A percentile compares a stretch with the other conserved stretches of the same genome.
Conservation (phyloP, 2,797 vertebrate species). For the Gallinago nigripennis region DNA sequence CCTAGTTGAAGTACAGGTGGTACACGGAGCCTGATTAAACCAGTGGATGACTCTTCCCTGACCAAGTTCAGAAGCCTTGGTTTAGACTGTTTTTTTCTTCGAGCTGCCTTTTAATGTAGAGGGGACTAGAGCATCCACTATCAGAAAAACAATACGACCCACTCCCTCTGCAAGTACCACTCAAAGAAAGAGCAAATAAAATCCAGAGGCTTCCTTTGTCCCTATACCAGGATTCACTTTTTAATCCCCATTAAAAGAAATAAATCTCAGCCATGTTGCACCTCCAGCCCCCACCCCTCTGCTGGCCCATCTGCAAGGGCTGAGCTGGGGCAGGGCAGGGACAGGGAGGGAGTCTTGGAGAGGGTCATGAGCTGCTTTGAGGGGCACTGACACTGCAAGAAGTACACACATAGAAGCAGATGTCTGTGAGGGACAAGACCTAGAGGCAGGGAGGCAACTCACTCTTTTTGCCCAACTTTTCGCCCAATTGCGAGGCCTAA, state of each 20-base stretch:
- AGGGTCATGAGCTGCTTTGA: neutral
- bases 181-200: neutral
- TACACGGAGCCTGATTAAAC: neutral
- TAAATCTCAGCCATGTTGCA: neutral
- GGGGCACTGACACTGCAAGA: neutral
- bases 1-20: neutral
- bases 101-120: neutral
- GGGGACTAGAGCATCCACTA: neutral
- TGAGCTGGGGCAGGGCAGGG: neutral
- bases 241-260: neutral
- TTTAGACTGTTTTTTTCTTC: neutral
- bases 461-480: neutral
- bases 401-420: neutral
- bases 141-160: neutral
- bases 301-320: neutral
- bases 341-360: too few species aligned
- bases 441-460: neutral
- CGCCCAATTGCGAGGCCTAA: neutral
- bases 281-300: neutral
- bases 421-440: rapidly evolving
- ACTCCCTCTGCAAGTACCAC: neutral
- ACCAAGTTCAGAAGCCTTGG: neutral
- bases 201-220: neutral
- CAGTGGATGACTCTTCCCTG: neutral
- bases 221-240: neutral